Conservation (phyloP, 2,113 vertebrate genomes). For the Dissostichus mawsoni region DNA sequence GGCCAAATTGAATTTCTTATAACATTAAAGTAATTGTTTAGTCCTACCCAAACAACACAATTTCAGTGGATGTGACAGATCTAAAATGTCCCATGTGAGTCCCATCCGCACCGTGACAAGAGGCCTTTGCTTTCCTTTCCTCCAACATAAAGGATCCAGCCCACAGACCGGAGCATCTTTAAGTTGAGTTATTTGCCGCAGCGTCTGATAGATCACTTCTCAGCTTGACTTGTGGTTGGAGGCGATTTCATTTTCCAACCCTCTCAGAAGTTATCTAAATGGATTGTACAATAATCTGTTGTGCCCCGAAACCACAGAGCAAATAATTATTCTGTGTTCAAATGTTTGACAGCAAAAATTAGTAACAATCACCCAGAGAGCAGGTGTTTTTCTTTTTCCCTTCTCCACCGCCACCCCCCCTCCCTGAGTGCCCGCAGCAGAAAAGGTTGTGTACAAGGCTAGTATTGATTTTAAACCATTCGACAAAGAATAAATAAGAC, state of each 20-base stretch:
- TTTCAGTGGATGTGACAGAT: background rate
- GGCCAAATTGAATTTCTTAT: too few relatives aligned
- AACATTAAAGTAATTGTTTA: too few relatives aligned
- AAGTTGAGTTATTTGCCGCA: conserved; percentile 73
- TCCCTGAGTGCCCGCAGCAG: conserved; percentile 83
- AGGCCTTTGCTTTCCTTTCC: conserved; percentile 22
- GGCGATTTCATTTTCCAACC: conserved; percentile 82
- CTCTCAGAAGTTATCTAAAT: conserved; percentile 83
- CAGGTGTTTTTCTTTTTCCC: conserved; percentile 86
- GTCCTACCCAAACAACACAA: too few relatives aligned
- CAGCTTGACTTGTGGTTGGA: conserved; percentile 78
- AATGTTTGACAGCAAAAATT: conserved; percentile 93
- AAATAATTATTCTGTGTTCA: conserved; percentile 90
- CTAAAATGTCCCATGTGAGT: conserved; percentile 47
- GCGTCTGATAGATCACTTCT: conserved; percentile 79
- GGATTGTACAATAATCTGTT: conserved; percentile 86
- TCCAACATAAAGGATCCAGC: conserved; percentile 51
- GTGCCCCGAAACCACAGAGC: conserved; percentile 85
- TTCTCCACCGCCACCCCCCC: conserved; percentile 27
- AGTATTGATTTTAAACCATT: conserved; percentile 97
- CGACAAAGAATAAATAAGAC: conserved; percentile 96
- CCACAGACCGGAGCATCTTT: conserved; percentile 67
- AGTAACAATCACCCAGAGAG: conserved; percentile 87
- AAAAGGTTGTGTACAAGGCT: conserved; percentile 88
- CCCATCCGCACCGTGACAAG: conserved; percentile 32